Percentiles rank a stretch among this genome's conserved stretches.
These are phyloP conservation scores for Drosophila testacea DNA, from an alignment of 2,888 invertebrate genomes.

Conservation along the genomic window DNA sequence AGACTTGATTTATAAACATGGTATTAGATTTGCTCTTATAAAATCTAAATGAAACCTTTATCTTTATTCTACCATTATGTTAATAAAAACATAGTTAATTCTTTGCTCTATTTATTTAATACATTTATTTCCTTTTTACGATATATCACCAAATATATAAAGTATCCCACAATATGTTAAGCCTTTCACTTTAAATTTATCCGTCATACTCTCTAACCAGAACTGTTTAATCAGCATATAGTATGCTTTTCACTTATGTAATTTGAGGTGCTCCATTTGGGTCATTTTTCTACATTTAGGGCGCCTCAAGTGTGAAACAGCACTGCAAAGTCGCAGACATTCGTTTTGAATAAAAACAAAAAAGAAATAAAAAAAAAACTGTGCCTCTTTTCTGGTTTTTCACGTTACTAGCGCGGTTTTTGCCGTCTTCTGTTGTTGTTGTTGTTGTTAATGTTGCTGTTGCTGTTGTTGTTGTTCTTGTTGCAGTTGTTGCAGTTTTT, in stretches of 20 bases:
- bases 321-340: constrained; percentile 45
- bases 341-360: constrained; percentile 47
- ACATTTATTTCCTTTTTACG: too few relatives aligned
- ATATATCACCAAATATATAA: too few relatives aligned
- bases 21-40: too few relatives aligned
- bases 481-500: constrained; percentile 57
- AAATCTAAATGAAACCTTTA: too few relatives aligned
- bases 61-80: too few relatives aligned
- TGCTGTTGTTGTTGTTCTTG: constrained; percentile 37
- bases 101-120: too few relatives aligned
- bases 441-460: constrained; percentile 28
- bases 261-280: constrained; percentile 34
- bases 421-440: constrained; percentile 38
- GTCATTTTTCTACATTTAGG: constrained; percentile 35
- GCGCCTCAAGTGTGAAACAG: constrained; percentile 29
- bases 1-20: too few relatives aligned
- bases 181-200: background rate
- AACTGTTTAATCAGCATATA: background rate
- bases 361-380: constrained; percentile 58
- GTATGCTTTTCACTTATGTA: background rate
- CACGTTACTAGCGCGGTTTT: constrained; percentile 66
- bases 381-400: constrained; percentile 80
- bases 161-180: background rate
- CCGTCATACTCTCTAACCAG: background rate
- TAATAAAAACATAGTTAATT: too few relatives aligned